Conservation (phyloP, 2,888 invertebrate species). For the Eupsilia transversa region DNA sequence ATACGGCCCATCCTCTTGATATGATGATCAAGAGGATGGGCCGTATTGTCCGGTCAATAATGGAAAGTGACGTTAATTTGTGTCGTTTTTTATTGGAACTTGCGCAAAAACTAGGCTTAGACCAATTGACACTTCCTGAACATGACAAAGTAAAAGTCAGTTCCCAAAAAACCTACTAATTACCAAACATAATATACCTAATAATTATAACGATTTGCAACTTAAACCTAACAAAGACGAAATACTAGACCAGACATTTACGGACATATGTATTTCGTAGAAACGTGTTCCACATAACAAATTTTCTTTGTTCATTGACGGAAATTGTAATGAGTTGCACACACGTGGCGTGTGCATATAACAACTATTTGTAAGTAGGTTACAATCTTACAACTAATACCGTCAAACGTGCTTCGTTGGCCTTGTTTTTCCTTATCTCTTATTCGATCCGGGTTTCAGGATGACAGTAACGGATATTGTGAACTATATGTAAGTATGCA, state of each 20-base stretch:
- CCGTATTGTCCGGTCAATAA: too few relatives aligned
- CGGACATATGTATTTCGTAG: slow-evolving; percentile 9
- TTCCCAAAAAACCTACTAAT: slow-evolving; percentile 4
- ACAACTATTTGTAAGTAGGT: slow-evolving; percentile 32
- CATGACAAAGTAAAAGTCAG: not conserved
- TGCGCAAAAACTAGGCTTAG: not conserved
- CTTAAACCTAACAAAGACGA: slow-evolving; percentile 22
- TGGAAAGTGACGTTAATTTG: not conserved
- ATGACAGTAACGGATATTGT: not conserved
- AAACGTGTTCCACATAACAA: slow-evolving; percentile 17
- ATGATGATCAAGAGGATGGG: not conserved
- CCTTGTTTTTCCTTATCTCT: slow-evolving; percentile 10
- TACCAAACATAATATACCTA: not conserved
- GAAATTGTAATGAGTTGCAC: slow-evolving; percentile 33
- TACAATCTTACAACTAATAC: slow-evolving; percentile 42
- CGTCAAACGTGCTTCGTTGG: not conserved
- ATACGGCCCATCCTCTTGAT: not conserved
- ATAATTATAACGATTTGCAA: slow-evolving; percentile 5
- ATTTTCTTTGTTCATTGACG: slow-evolving; percentile 52
- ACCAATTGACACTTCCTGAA: not conserved
- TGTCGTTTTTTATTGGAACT: not conserved
- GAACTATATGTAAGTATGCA: too few relatives aligned
- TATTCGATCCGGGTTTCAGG: too few relatives aligned
- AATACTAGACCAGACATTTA: slow-evolving; percentile 16
- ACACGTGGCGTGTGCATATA: slow-evolving; percentile 15